Conservation (phyloP, 92 coral and sea anemone species). For the Heteractis magnifica region DNA sequence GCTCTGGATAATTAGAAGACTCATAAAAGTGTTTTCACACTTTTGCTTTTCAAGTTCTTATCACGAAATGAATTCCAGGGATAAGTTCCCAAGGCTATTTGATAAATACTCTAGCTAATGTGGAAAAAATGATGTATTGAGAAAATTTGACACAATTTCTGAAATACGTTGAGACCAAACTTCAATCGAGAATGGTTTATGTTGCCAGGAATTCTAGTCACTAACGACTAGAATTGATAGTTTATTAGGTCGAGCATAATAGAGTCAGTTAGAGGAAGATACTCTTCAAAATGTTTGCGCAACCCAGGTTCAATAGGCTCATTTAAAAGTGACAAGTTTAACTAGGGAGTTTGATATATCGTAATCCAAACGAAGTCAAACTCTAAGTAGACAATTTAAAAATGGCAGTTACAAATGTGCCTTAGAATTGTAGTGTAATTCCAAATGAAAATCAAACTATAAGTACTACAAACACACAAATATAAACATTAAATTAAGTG, state of each 20-base stretch:
- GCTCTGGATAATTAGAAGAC: constrained; percentile 6
- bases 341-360: neutral
- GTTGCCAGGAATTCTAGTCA: neutral
- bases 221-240: neutral
- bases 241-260: no score
- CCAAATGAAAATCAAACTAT: neutral
- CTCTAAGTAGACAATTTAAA: neutral
- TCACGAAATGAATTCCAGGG: constrained; percentile 26
- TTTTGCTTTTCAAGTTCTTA: constrained; percentile 4
- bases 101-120: constrained; percentile 22
- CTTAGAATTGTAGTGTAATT: neutral
- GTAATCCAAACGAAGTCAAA: neutral
- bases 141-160: neutral
- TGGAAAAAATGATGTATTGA: constrained; percentile 9
- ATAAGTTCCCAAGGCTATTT: constrained; percentile 37
- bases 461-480: neutral
- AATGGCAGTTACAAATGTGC: neutral
- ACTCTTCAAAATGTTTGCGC: neutral
- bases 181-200: neutral
- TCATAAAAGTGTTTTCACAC: constrained; percentile 27
- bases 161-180: neutral
- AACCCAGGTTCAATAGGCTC: neutral
- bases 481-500: neutral
- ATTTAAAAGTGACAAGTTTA: neutral
- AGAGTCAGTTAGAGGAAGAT: neutral